These are phyloP conservation scores for Microctenopoma stevenorrisi DNA, from an alignment of 2,797 vertebrate species.

Conservation along the genomic window DNA sequence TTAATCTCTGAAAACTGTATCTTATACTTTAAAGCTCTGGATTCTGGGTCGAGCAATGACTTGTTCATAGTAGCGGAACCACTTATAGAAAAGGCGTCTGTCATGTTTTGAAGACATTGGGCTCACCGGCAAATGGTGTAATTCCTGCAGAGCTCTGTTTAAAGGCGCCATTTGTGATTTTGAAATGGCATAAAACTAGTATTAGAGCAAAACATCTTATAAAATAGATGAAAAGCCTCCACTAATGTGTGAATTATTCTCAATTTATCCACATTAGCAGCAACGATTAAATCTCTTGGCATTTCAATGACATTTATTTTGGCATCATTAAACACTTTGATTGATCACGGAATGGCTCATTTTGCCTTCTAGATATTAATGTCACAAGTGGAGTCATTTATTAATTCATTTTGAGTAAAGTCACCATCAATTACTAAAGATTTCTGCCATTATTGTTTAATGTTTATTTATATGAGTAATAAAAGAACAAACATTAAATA, in stretches of 20 bases:
- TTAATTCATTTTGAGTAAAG: slow-evolving; percentile 68
- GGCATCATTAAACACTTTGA: slow-evolving; percentile 66
- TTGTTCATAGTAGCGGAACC: slow-evolving; percentile 31
- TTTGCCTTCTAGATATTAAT: slow-evolving; percentile 53
- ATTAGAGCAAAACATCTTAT: slow-evolving; percentile 36
- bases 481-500: neutral
- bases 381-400: slow-evolving; percentile 53
- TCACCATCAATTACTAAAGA: slow-evolving; percentile 54
- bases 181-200: slow-evolving; percentile 45
- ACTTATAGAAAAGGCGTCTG: slow-evolving; percentile 38
- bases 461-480: slow-evolving; percentile 31
- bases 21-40: slow-evolving; percentile 34
- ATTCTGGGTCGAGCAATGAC: slow-evolving; percentile 19
- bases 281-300: slow-evolving; percentile 72
- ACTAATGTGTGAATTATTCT: slow-evolving; percentile 56
- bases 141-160: slow-evolving; percentile 41
- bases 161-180: slow-evolving; percentile 39
- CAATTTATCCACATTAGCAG: slow-evolving; percentile 63
- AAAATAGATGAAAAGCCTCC: slow-evolving; percentile 46
- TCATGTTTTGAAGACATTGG: slow-evolving; percentile 52
- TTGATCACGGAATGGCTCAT: slow-evolving; percentile 60
- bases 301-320: slow-evolving; percentile 77
- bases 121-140: slow-evolving; percentile 49
- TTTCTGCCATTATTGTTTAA: slow-evolving; percentile 37
- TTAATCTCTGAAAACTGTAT: slow-evolving; percentile 4